Conservation (phyloP, 2,888 invertebrate genomes). For the Arenicola marina region DNA sequence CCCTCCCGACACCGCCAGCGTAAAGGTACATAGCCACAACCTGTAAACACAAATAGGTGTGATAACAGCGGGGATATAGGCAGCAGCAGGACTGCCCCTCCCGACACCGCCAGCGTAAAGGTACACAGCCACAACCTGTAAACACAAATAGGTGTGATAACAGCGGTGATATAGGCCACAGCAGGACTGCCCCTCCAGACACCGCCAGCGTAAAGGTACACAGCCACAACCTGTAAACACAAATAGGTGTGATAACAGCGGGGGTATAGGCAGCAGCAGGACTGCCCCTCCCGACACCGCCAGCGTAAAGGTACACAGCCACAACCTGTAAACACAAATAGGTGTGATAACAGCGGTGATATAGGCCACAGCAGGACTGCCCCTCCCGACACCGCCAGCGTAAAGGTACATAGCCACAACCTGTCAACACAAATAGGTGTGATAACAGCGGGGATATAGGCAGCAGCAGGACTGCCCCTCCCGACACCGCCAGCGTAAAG, state of each 20-base stretch:
- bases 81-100: conserved; percentile 90
- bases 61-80: too few species aligned
- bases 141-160: too few species aligned
- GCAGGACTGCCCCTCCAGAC: conserved; percentile 88
- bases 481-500: too few species aligned
- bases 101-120: conserved; percentile 88
- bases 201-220: conserved; percentile 94
- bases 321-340: conserved; percentile 13
- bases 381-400: conserved; percentile 90
- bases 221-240: conserved; percentile 59
- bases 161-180: conserved; percentile 94
- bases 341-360: conserved; percentile 66
- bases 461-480: too few species aligned
- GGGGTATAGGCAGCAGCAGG: conserved; percentile 92
- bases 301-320: conserved; percentile 87
- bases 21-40: too few species aligned
- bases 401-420: conserved; percentile 79
- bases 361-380: conserved; percentile 93
- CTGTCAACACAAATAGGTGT: conserved; percentile 9
- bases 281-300: conserved; percentile 94
- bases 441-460: too few species aligned
- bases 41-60: too few species aligned
- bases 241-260: too few species aligned
- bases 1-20: too few species aligned
- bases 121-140: conserved; percentile 72